These are phyloP conservation scores for Catocala sponsa DNA, from an alignment of 2,888 invertebrate genomes.

Conservation along the genomic window DNA sequence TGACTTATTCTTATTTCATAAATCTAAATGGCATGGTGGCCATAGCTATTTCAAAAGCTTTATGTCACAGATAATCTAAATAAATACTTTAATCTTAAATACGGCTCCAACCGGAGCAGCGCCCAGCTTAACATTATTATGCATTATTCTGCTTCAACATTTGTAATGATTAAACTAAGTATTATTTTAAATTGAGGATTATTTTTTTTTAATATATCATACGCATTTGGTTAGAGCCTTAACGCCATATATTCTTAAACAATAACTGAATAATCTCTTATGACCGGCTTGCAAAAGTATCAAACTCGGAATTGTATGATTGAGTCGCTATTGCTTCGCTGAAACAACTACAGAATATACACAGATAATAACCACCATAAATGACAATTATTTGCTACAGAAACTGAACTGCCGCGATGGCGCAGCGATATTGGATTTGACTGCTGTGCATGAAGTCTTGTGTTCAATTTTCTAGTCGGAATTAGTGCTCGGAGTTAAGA, in stretches of 20 bases:
- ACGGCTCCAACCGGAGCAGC: not conserved
- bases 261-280: not conserved
- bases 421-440: too few relatives aligned
- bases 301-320: too few relatives aligned
- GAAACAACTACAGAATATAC: too few relatives aligned
- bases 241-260: not conserved
- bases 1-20: constrained; percentile 2
- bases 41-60: constrained; percentile 10
- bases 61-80: constrained; percentile 8
- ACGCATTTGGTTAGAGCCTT: not conserved
- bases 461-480: too few relatives aligned
- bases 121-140: not conserved
- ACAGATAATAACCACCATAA: too few relatives aligned
- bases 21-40: constrained; percentile 1
- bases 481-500: too few relatives aligned
- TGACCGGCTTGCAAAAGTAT: not conserved
- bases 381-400: too few relatives aligned
- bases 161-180: too few relatives aligned
- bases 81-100: constrained; percentile 3
- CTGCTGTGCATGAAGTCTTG: too few relatives aligned
- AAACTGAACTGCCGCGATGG: too few relatives aligned
- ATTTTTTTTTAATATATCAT: not conserved
- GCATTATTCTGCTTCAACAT: too few relatives aligned
- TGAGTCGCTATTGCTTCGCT: too few relatives aligned
- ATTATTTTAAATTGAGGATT: not conserved